These are phyloP conservation scores for Epistrophe grossulariae DNA, from an alignment of 2,888 invertebrate genomes.

Conservation along the genomic window DNA sequence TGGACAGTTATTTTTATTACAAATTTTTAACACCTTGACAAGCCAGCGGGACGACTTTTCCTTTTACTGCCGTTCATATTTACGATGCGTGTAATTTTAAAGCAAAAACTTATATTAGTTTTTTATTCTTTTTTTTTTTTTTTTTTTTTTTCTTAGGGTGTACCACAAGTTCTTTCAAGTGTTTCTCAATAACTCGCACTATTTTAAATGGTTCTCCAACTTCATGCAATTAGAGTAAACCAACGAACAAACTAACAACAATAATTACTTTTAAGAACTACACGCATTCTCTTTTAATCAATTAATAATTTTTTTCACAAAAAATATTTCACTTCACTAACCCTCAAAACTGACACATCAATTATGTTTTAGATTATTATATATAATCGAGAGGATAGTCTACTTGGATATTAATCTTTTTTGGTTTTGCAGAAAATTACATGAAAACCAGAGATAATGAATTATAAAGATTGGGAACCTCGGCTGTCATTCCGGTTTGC, in stretches of 20 bases:
- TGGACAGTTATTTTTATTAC: conserved; percentile 77
- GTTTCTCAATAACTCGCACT: neutral
- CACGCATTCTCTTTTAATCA: conserved; percentile 34
- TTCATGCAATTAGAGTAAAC: conserved; percentile 35
- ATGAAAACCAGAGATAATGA: no score
- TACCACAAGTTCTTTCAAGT: conserved; percentile 11
- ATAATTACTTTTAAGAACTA: conserved; percentile 27
- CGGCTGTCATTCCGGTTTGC: no score
- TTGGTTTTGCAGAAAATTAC: no score
- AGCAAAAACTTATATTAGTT: conserved; percentile 16
- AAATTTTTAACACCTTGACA: conserved; percentile 86
- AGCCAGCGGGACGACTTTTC: conserved; percentile 91
- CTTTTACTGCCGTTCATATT: conserved; percentile 88
- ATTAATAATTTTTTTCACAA: conserved; percentile 19
- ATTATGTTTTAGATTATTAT: conserved; percentile 27
- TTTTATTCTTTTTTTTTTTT: conserved; percentile 7
- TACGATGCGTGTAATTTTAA: conserved; percentile 21
- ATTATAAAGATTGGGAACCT: no score
- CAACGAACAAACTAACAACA: conserved; percentile 36
- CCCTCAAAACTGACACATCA: conserved; percentile 41
- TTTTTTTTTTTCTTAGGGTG: neutral
- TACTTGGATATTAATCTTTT: neutral
- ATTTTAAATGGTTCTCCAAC: neutral
- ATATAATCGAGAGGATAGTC: neutral
- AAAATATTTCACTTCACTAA: conserved; percentile 44